Conservation (phyloP, 2,797 vertebrate species). For the Bucorvus abyssinicus region DNA sequence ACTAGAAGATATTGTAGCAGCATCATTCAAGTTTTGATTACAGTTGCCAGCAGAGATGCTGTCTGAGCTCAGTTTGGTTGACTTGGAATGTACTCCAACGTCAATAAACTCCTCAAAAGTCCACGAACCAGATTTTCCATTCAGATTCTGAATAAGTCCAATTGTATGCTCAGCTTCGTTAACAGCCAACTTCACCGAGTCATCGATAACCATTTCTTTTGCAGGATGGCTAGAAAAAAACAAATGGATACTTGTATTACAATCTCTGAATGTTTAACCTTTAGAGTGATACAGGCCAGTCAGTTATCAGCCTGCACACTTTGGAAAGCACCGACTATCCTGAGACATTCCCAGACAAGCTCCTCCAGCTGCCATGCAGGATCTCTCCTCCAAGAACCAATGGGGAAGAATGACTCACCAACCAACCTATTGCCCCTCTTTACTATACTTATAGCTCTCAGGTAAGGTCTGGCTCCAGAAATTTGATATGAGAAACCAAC, state of each 20-base stretch:
- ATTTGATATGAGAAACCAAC: neutral
- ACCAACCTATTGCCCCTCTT: neutral
- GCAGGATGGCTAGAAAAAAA: constrained; percentile 71
- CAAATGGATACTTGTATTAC: neutral
- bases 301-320: neutral
- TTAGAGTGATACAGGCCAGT: neutral
- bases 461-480: neutral
- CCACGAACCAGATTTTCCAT: constrained; percentile 83
- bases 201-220: constrained; percentile 70
- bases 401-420: neutral
- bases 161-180: constrained; percentile 73
- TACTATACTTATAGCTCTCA: neutral
- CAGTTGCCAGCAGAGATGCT: constrained; percentile 73
- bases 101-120: constrained; percentile 84
- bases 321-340: neutral
- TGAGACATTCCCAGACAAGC: neutral
- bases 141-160: constrained; percentile 73
- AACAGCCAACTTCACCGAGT: constrained; percentile 67
- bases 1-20: constrained; percentile 72
- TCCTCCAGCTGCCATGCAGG: neutral
- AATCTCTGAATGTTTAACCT: neutral
- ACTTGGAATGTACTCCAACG: constrained; percentile 78
- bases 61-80: constrained; percentile 59
- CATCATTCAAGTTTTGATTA: constrained; percentile 80
- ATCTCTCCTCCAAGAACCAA: neutral